Base-by-base conservation (phyloP, 1,140 invertebrate species). In the Diorhabda carinulata region DNA sequence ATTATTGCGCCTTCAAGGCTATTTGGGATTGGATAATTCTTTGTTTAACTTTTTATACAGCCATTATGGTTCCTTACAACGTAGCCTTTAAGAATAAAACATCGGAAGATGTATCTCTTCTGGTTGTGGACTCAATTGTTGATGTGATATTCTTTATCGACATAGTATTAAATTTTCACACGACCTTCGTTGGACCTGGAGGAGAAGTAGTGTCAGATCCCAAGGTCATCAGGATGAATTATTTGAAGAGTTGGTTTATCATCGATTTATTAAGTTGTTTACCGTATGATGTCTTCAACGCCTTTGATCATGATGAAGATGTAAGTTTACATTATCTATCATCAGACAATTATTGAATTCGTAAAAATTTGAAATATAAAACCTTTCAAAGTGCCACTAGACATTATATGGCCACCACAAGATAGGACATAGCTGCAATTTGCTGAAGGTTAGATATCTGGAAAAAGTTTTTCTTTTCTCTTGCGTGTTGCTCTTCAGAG, bases 141-240 rank as follows among this genome's bases (percentile, higher is more conserved):
- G 98, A 99, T 85, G 97, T 99, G 67, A 97, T 99, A 78, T 99
- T 99, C 87, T 99, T 99, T 87, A 98, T 99, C 83, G 98, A 99
- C 86, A 99, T 99, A 83, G 95, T 99, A 79, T 91, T 99, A 79
- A 99, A 99, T 87, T 99, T 99, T 86, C 98, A 99, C 85, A 99
- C 98, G 69, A 99, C 98, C 65, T 99, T 99, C 85, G 98, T 99
- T 72, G 97, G 98, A 44, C 93, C 97, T 9, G 96, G 96, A 68
- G 97, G 97, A 56, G 97, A 99, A 85, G 96, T 98, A 66, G 96
- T 99, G 75, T 97, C 95, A 75, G 97, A 99, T 84, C 97, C 97
- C 2, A 97, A 97, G 83, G 94, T 92, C 61, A 99, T 99, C 78
- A 86, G 96, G 74, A 96, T 96, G 91, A 99, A 99, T 85, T 99